Evolutionary conservation across 2,888 invertebrate species (phyloP).

Genomic region (Criorhina ranunculi): DNA sequence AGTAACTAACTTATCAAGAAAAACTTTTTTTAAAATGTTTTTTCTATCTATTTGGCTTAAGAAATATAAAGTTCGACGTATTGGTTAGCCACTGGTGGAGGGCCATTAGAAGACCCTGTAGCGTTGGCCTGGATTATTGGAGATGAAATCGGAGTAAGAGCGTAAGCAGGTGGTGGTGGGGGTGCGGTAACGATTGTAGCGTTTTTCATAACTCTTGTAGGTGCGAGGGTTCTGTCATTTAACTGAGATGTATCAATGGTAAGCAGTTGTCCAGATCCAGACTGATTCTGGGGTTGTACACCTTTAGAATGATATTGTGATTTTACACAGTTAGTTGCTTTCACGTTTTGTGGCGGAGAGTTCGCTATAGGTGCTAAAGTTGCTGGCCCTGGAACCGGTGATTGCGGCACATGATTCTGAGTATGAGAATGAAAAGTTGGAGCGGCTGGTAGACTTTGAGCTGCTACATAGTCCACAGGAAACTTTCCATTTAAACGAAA

Average conservation of each 20-base stretch:
- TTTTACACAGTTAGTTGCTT: slow-evolving; percentile 35
- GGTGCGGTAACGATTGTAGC: slow-evolving; percentile 41
- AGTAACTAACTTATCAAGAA: slow-evolving; percentile 16
- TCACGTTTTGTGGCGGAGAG: slow-evolving; percentile 50
- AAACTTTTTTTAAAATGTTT: too few species aligned
- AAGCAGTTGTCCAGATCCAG: slow-evolving; percentile 49
- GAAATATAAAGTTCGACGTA: slow-evolving; percentile 71
- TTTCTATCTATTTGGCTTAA: slow-evolving; percentile 48
- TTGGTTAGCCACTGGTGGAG: slow-evolving; percentile 59
- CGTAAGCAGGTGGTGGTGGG: slow-evolving; percentile 49
- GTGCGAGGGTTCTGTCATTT: slow-evolving; percentile 36
- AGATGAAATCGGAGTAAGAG: slow-evolving; percentile 62
- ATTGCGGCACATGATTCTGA: slow-evolving; percentile 43
- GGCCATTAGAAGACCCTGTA: slow-evolving; percentile 45
- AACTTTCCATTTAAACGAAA: slow-evolving; percentile 22
- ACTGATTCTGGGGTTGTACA: slow-evolving; percentile 43
- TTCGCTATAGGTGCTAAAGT: slow-evolving; percentile 23
- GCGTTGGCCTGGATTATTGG: slow-evolving; percentile 52
- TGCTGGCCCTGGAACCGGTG: slow-evolving; percentile 33
- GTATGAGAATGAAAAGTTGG: slow-evolving; percentile 53
- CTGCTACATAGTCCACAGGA: slow-evolving; percentile 62
- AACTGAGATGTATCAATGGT: slow-evolving; percentile 67
- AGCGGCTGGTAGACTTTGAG: slow-evolving; percentile 43
- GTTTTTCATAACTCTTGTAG: slow-evolving; percentile 46
- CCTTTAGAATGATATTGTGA: slow-evolving; percentile 49